Base-by-base conservation (phyloP, 2,888 invertebrate genomes). In the Sarcophaga variegata region DNA sequence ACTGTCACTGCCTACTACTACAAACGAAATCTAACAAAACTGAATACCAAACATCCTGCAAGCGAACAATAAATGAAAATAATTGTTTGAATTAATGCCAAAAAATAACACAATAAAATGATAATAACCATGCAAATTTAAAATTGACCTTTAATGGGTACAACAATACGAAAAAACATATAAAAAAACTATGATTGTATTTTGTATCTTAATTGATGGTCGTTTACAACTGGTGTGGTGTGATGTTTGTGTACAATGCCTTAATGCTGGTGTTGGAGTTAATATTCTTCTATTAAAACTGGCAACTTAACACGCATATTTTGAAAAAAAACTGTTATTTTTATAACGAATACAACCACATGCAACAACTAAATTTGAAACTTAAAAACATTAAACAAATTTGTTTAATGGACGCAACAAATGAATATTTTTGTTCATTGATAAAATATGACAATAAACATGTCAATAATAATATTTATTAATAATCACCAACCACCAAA, bases 1-100 rank as follows among this genome's bases (percentile, higher is more conserved):
- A 54, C 79, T 83, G 59, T 81, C 77, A 79, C 77, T 72, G 69
- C 85, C 20, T 78, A 64, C 74, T 49, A 81, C 79, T 54, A 70
- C 76, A 76, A 67, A 85, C 76, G 17, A 63, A 45, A 20, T 81
- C 80, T 81, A 86, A 86, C 86, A 72, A 81, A 86, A 83, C 59
- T 74, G 66, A 60, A 81, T 70, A 71, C 71, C 66, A 76, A 70
- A 54, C 60, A 60, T 25, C 5, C 20, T 25, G 47, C 25, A 37
- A 69, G 59, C 25, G 66, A 84, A 76, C 63, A 17, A 37, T 10
- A 37, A 54, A n/a, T 22, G 69, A 60, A 79, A 76, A 71, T 60
- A n/a, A 75, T 81, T 70, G 60, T 84, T 84, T 84, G 77, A 86
- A 78, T 83, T 81, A 83, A 77, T 86, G 86, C 70, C 60, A 74